Evolutionary conservation across 1,140 invertebrate species (phyloP).

Genomic region (Drosophila virilis): DNA sequence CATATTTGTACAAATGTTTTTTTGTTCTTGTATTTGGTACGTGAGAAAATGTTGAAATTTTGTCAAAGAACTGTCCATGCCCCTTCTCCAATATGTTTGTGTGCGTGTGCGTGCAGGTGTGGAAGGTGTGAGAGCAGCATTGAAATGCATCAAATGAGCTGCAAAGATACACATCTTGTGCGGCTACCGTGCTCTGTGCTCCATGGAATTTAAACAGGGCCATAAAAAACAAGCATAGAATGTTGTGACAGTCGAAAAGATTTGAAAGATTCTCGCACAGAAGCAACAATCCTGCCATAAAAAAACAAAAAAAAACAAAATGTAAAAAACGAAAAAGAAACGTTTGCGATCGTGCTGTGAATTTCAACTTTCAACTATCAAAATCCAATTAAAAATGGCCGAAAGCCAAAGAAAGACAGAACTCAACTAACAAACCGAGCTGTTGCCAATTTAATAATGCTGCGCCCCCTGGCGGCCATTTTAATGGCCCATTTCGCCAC

Average conservation of each 20-base stretch:
- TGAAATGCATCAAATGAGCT: constrained; percentile 72
- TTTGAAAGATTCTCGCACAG: constrained; percentile 19
- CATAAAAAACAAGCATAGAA: constrained; percentile 16
- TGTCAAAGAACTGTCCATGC: constrained; percentile 32
- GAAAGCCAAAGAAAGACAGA: neutral
- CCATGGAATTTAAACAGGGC: constrained; percentile 52
- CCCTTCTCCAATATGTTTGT: constrained; percentile 3
- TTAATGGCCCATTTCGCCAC: constrained; percentile 10
- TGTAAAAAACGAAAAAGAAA: neutral
- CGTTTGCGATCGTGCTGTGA: constrained; percentile 36
- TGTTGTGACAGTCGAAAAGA: constrained; percentile 28
- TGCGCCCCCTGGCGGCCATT: constrained; percentile 43
- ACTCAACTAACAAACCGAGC: constrained; percentile 1
- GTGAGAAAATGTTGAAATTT: constrained; percentile 67
- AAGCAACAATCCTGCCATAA: constrained; percentile 10
- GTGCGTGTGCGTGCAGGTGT: constrained; percentile 15
- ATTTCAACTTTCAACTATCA: constrained; percentile 59
- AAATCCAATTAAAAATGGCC: constrained; percentile 53
- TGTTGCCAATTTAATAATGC: constrained; percentile 19
- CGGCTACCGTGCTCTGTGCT: constrained; percentile 33
- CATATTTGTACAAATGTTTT: constrained; percentile 60
- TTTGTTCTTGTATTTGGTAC: constrained; percentile 43
- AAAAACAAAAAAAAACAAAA: constrained; percentile 3
- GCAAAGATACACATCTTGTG: constrained; percentile 40
- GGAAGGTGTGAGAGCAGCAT: constrained; percentile 44